These are phyloP conservation scores for Temnothorax rugatulus DNA, from an alignment of 2,888 invertebrate species.

Conservation along the genomic window DNA sequence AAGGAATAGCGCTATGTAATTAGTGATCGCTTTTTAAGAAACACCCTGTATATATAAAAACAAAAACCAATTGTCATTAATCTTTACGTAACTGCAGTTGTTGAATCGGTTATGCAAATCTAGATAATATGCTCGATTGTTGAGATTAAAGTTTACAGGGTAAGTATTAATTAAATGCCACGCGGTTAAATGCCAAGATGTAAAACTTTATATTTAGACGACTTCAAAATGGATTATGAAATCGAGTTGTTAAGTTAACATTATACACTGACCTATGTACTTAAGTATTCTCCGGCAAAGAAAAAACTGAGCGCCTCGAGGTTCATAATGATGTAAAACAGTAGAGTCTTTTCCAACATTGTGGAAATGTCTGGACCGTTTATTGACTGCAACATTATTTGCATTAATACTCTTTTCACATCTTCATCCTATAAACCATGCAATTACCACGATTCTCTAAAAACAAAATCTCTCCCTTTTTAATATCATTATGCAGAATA, in stretches of 20 bases:
- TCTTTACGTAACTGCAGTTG: not conserved
- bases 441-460: not conserved
- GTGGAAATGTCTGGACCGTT: conserved; percentile 9
- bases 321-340: conserved; percentile 60
- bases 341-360: conserved; percentile 59
- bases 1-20: no score
- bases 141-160: not conserved
- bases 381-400: conserved; percentile 59
- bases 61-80: not conserved
- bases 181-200: not conserved
- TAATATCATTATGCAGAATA: conserved; percentile 3
- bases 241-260: not conserved
- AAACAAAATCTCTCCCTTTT: not conserved
- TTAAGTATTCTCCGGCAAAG: conserved; percentile 71
- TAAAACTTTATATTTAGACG: not conserved
- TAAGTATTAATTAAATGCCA: conserved; percentile 13
- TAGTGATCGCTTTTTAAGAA: no score
- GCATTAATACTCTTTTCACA: not conserved
- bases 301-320: conserved; percentile 67
- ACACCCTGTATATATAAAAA: not conserved
- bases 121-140: not conserved
- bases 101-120: not conserved
- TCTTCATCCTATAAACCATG: not conserved
- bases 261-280: conserved; percentile 62
- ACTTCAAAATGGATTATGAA: not conserved